These are phyloP conservation scores for Aleadryas rufinucha DNA, from an alignment of 2,113 vertebrate species.

Conservation along the genomic window DNA sequence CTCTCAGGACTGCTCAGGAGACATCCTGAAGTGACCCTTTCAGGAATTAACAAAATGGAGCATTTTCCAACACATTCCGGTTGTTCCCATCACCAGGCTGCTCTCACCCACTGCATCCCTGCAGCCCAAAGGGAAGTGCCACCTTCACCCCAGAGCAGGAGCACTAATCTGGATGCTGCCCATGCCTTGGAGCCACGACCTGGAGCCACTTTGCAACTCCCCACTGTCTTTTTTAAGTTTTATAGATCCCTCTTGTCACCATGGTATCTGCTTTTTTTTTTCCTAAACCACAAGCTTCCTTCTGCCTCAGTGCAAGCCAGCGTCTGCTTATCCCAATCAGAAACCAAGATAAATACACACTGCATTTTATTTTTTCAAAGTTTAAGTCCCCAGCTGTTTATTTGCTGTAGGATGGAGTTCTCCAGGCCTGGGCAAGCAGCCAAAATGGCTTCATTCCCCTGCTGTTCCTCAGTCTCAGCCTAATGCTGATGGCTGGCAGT, in stretches of 20 bases:
- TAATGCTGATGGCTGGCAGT: neutral
- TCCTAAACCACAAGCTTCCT: neutral
- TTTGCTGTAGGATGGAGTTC: neutral
- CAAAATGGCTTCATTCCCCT: neutral
- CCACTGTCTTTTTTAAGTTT: neutral
- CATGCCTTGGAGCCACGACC: rapidly evolving
- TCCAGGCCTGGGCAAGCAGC: neutral
- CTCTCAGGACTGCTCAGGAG: neutral
- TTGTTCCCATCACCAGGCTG: neutral
- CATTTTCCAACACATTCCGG: neutral
- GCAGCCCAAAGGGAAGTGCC: neutral
- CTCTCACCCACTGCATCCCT: neutral
- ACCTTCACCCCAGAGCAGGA: neutral
- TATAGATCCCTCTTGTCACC: neutral
- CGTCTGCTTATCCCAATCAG: neutral
- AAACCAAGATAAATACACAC: neutral
- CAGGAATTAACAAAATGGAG: neutral
- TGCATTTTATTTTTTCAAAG: neutral
- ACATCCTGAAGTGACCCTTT: neutral
- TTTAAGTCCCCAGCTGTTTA: neutral
- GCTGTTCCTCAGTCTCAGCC: neutral
- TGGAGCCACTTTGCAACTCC: neutral
- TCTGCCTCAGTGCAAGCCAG: neutral
- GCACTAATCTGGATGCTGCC: neutral
- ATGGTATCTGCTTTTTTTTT: neutral